Evolutionary conservation across 2,113 vertebrate genomes (phyloP).

Genomic region (Tragulus kanchil): DNA sequence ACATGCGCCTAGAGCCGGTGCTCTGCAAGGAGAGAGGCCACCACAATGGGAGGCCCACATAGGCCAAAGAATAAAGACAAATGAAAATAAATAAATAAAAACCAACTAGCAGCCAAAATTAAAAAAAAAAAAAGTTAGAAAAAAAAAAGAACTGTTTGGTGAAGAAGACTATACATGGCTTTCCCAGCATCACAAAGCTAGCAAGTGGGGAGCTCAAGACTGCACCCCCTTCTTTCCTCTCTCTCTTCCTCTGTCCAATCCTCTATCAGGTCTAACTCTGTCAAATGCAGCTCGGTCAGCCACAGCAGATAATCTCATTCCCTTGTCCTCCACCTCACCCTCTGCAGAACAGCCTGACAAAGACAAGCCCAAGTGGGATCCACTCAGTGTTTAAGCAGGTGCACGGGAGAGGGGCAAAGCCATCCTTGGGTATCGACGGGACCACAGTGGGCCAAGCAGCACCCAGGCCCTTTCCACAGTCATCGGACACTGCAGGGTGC

Average conservation of each 20-base stretch:
- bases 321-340: too few species aligned
- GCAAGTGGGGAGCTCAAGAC: neutral
- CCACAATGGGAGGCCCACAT: too few species aligned
- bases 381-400: neutral
- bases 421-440: neutral
- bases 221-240: neutral
- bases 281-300: neutral
- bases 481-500: neutral
- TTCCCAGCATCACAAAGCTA: neutral
- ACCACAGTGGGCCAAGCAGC: neutral
- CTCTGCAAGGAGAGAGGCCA: too few species aligned
- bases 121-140: too few species aligned
- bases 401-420: neutral
- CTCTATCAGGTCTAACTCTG: neutral
- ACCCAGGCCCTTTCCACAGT: neutral
- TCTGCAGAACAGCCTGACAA: neutral
- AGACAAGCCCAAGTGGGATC: neutral
- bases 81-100: too few species aligned
- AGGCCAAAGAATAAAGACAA: too few species aligned
- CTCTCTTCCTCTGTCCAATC: neutral
- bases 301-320: neutral
- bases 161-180: neutral
- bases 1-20: too few species aligned
- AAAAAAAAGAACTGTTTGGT: neutral
- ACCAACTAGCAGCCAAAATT: too few species aligned